A percentile compares a stretch with the other conserved stretches of the same genome.
Conservation (phyloP, 2,113 vertebrate species). For the Pogona vitticeps region DNA sequence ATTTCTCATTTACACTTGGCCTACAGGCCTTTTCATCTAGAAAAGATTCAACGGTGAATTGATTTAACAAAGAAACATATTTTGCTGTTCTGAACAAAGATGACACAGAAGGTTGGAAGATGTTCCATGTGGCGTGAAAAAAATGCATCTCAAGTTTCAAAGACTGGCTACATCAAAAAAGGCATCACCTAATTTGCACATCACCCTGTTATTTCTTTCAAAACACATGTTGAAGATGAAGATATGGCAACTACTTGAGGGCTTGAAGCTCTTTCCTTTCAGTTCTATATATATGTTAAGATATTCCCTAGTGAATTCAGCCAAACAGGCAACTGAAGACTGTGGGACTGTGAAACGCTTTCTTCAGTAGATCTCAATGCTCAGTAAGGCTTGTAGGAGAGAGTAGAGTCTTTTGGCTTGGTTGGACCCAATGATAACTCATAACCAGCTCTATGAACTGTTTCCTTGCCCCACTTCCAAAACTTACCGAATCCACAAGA, state of each 20-base stretch:
- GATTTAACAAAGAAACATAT: background rate
- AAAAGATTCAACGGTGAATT: background rate
- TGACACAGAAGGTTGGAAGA: background rate
- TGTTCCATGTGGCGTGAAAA: too few relatives aligned
- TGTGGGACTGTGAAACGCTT: too few relatives aligned
- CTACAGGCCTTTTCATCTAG: too few relatives aligned
- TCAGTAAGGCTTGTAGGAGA: too few relatives aligned
- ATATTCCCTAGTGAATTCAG: background rate
- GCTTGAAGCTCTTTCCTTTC: too few relatives aligned
- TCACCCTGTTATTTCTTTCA: background rate
- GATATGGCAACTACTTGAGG: background rate
- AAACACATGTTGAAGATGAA: too few relatives aligned
- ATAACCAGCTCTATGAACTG: background rate
- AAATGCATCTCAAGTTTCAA: background rate
- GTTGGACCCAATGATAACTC: too few relatives aligned
- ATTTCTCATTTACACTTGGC: too few relatives aligned
- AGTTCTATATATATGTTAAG: background rate
- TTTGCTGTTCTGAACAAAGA: background rate
- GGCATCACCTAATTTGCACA: background rate
- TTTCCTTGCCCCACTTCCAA: background rate
- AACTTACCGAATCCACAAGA: conserved; percentile 95
- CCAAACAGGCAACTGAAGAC: too few relatives aligned
- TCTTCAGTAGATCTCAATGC: too few relatives aligned
- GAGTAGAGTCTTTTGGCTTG: too few relatives aligned
- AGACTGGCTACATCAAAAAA: background rate